Evolutionary conservation across 2,113 vertebrate species (phyloP), one percentile per base, ranked within the genome.

Genomic region (Lanius ludovicianus): DNA sequence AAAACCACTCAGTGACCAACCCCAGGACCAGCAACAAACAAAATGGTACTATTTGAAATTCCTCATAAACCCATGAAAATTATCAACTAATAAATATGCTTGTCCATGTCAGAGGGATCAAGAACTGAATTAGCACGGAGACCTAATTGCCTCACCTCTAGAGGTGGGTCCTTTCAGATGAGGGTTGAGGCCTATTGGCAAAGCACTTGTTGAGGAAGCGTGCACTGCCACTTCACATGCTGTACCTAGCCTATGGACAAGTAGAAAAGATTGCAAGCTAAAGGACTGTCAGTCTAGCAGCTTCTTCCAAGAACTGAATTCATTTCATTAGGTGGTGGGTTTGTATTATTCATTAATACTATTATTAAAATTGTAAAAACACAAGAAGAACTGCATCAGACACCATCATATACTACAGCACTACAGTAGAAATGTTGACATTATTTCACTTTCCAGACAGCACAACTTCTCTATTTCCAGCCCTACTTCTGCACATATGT

Each of bases 251-350:
- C 95, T 97, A 93, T 42, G 82, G 94, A 97, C 63, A 98, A 96
- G 96, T 92, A 97, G 91, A 97, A 96, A 95, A 97, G 84, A 97
- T 96, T 96, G 97, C 91, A 96, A 93, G 96, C 94, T 98, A 87
- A 90, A 97, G 92, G 83, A 92, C 85, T 94, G 75, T 89, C 90
- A 97, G 62, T 55, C 96, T 95, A 92, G 81, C 42, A 97, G 39
- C 46, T 96, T 89, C 93, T 91, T 95, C 90, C 90, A 96, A 96
- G 71, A 97, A 97, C 64, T 93, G 94, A 96, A 92, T 95, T 89
- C 44, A 95, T 93, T 95, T 82, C 81, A 92, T 79, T 11, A 57
- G 33, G n/a, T 6, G 56, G 42, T 64, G 31, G 56, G 8, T 77
- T 57, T 75, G 23, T 53, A 73, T 27, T 47, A 53, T 69, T 85